A percentile compares a stretch with the other conserved stretches of the same genome.
Evolutionary conservation across 2,113 vertebrate genomes (phyloP).

Genomic region (Rhinichthys klamathensis): DNA sequence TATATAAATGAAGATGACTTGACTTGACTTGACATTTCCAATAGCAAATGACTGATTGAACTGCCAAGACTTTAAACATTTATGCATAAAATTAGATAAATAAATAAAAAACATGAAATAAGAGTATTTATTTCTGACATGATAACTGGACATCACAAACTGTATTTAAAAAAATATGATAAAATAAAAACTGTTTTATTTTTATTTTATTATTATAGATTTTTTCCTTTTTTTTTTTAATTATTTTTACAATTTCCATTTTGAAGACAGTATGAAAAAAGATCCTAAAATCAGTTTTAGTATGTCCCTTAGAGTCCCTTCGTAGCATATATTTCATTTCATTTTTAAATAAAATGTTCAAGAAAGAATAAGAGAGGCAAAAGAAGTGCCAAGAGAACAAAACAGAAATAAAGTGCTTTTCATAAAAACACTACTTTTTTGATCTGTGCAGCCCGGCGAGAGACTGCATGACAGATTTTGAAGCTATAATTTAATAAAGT

Average conservation of each 20-base stretch:
- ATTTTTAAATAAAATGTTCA: neutral
- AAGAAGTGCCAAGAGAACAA: neutral
- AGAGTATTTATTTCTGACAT: too few relatives aligned
- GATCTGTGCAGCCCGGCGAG: neutral
- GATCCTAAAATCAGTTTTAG: neutral
- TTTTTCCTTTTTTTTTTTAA: too few relatives aligned
- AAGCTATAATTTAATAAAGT: constrained; percentile 36
- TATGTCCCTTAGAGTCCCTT: neutral
- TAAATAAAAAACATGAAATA: too few relatives aligned
- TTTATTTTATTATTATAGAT: too few relatives aligned
- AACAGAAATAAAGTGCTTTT: constrained; percentile 21
- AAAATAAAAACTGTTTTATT: too few relatives aligned
- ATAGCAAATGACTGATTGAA: neutral
- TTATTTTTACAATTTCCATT: neutral
- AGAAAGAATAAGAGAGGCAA: neutral
- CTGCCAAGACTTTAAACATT: neutral
- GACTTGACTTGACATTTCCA: too few relatives aligned
- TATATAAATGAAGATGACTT: too few relatives aligned
- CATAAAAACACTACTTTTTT: constrained; percentile 33
- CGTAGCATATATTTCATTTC: neutral
- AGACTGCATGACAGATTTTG: neutral
- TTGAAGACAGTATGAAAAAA: neutral
- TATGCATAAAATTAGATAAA: too few relatives aligned
- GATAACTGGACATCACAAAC: too few relatives aligned
- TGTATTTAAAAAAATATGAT: too few relatives aligned